Conservation (phyloP, 2,888 invertebrate species). For the Meteorus cinctellus region DNA sequence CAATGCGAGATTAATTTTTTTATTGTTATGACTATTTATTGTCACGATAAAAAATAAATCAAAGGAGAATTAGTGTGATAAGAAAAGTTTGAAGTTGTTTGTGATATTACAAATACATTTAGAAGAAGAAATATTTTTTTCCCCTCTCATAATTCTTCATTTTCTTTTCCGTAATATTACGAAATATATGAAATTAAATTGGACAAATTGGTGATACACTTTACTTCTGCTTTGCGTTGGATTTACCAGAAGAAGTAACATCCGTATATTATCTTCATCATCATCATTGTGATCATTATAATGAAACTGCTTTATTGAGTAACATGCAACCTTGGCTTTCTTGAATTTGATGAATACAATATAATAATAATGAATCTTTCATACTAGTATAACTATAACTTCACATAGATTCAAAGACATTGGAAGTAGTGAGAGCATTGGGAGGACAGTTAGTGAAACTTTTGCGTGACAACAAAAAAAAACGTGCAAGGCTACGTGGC, state of each 20-base stretch:
- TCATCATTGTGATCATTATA: slow-evolving; percentile 21
- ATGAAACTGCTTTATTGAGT: slow-evolving; percentile 31
- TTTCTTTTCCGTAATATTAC: neutral
- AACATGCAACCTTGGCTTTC: slow-evolving; percentile 6
- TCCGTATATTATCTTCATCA: slow-evolving; percentile 23
- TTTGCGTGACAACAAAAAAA: slow-evolving; percentile 26
- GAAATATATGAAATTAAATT: neutral
- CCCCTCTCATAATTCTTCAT: neutral
- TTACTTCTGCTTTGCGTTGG: neutral
- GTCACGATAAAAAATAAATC: slow-evolving; percentile 2
- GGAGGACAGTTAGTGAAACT: slow-evolving; percentile 34
- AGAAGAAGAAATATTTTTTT: neutral
- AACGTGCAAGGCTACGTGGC: slow-evolving; percentile 35
- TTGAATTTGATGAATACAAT: neutral
- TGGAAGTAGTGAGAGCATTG: slow-evolving; percentile 11
- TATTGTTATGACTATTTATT: neutral
- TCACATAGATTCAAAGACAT: neutral
- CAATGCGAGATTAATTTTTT: neutral
- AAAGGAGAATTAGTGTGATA: neutral
- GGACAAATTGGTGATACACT: slow-evolving; percentile 5
- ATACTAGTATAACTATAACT: neutral
- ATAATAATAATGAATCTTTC: too few species aligned
- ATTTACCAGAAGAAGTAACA: neutral
- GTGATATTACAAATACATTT: neutral
- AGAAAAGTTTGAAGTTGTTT: neutral